Base-by-base conservation (phyloP, 2,888 invertebrate genomes). In the Malacosoma neustria region DNA sequence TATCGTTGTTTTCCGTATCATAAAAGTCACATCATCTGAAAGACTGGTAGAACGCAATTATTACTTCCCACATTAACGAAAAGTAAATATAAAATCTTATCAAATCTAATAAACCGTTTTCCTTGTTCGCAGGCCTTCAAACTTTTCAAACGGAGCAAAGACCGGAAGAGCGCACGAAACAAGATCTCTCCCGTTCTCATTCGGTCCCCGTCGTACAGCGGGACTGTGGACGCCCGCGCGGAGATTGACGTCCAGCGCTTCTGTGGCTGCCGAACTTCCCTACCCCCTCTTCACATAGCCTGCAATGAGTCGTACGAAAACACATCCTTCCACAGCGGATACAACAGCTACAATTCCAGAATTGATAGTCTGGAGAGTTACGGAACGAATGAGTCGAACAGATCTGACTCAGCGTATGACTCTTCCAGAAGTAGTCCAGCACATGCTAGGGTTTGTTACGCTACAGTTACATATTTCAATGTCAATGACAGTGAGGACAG, bases 401-500 rank as follows among this genome's bases (percentile, higher is more conserved):
- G 74, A 1, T 72, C 79, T 0, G 86, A 86, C 45, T 87, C 87
- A 0, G 87, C 86, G 0, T 86, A 86, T 40, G 77, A 81, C 31
- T 85, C 85, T 0, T 72, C 74, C 0, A 51, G 79, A 2, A 75
- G 77, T 47, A 81, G 74, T 34, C 84, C 84, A 0, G 63, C 69
- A 0, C 51, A 68, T 13, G 51, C 59, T 0, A 49, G 73, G 4
- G 72, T 79, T 1, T 79, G 76, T 53, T 81, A 81, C 46, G 81
- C 82, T 1, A 77, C 84, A 0, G 81, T 81, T 7, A 76, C 82
- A 0, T 84, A 84, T 46, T 80, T 80, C 54, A 81, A 81, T 38
- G 76, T 80, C 0, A 80, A 79, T 33, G 84, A 82, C 46, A 80
- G 81, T 29, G 81, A 81, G 30, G 85, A 85, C 37, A 80, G 74